Percentiles rank a stretch among this genome's conserved stretches.
phyloP scores from a whole-genome alignment of 2,797 vertebrate species.

The Prionace glauca region DNA sequence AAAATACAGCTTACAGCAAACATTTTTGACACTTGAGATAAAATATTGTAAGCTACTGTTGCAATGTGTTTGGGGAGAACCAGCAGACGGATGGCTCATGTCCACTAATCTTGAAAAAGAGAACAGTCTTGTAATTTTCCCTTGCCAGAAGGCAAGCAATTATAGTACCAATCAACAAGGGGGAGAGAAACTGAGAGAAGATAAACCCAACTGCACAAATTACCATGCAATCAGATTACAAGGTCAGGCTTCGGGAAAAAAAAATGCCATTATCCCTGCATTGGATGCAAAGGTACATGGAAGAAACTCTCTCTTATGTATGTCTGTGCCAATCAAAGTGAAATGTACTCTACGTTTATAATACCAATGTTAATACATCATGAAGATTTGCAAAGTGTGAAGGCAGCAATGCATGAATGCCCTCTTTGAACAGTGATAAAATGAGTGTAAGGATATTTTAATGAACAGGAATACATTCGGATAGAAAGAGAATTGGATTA shows the following conservation, averaged over 20 bases:
- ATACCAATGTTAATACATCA: neutral
- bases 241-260: neutral
- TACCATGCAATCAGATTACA: neutral
- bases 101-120: neutral
- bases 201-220: neutral
- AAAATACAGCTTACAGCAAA: neutral
- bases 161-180: neutral
- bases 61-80: neutral
- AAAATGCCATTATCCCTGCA: neutral
- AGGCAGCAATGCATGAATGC: neutral
- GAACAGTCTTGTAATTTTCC: neutral
- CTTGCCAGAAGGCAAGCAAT: neutral
- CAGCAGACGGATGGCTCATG: neutral
- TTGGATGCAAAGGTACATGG: neutral
- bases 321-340: neutral
- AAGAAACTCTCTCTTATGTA: neutral
- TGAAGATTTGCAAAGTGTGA: neutral
- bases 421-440: neutral
- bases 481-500: neutral
- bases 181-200: neutral
- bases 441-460: neutral
- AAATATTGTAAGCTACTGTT: neutral
- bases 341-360: no score
- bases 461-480: neutral
- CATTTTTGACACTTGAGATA: neutral